Base-by-base conservation (phyloP, 1,140 invertebrate species). In the Liolophura sinensis region DNA sequence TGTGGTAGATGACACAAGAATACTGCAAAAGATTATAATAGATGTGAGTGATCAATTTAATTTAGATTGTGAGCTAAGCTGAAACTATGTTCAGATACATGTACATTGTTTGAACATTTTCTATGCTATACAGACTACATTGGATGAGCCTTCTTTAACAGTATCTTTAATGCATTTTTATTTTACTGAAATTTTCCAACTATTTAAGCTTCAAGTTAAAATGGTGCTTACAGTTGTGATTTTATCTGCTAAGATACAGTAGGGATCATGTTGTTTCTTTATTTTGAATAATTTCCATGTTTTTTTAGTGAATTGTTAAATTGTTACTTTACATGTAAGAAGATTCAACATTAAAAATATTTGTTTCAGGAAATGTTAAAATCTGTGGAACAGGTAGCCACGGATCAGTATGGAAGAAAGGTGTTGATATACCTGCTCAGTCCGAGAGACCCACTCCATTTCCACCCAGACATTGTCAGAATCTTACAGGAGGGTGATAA, bases 1-100 rank as follows among this genome's bases (percentile, higher is more conserved):
- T 80, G 88, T 88, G n/a, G 90, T 96, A 0, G 96, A 98, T 84
- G 95, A 98, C 75, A 98, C 95, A 3, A 91, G 94, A 57, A 84
- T 97, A 0, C 86, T 97, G 24, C 92, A 92, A 71, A 97, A 97
- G 84, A 89, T 90, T 16, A 88, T 87, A 55, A 68, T 86, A 14
- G 79, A 84, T 65, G 86, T 87, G 71, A 73, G 77, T 76, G 50
- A 55, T 24, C 16, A 24, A 22, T 40, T n/a, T n/a, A n/a, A n/a
- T n/a, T n/a, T n/a, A n/a, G 51, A 9, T 22, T 50, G 18, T 62
- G 48, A 58, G 7, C 4, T 16, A 40, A 40, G 9, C 31, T 7
- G 31, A 25, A 60, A 16, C 16, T 18, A 5, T 16, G 18, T 25
- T 40, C 9, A 5, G 9, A 40, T 40, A 40, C 31, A 40, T 40